phyloP scores from a whole-genome alignment of 2,113 vertebrate species.

The Axis porcinus region DNA sequence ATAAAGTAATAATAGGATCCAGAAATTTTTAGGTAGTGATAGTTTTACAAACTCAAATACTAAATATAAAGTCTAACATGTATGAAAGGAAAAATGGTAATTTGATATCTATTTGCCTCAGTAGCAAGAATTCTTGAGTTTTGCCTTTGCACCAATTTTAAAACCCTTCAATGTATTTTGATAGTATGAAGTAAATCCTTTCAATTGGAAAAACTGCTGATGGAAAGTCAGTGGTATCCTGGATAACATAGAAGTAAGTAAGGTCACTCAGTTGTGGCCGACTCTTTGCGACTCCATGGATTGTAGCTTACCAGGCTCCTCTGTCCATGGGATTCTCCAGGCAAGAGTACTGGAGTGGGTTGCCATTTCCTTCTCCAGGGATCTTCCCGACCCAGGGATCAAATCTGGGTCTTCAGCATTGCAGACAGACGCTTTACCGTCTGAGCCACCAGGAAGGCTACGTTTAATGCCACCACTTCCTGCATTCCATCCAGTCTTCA shows the following conservation, averaged over 20 bases:
- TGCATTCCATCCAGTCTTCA: background rate
- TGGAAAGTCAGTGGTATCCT: background rate
- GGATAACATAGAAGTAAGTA: background rate
- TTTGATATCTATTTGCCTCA: background rate
- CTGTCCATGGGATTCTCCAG: no score
- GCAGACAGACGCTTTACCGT: no score
- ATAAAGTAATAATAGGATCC: background rate
- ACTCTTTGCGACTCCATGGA: no score
- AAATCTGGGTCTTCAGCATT: no score
- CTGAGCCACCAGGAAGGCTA: no score
- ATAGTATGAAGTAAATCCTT: background rate
- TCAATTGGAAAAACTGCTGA: background rate
- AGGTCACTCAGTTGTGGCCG: no score
- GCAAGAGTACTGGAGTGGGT: no score
- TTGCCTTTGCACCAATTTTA: background rate
- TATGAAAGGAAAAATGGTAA: background rate
- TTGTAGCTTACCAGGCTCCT: no score
- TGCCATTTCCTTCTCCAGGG: no score
- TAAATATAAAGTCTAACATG: background rate
- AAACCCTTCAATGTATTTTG: background rate
- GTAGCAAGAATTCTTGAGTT: background rate
- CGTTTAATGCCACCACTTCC: fast-evolving
- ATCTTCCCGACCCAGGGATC: no score
- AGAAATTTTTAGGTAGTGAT: background rate
- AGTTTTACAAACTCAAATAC: background rate